Base-by-base conservation (phyloP, 2,797 vertebrate species). In the Pangasius mekongensis region DNA sequence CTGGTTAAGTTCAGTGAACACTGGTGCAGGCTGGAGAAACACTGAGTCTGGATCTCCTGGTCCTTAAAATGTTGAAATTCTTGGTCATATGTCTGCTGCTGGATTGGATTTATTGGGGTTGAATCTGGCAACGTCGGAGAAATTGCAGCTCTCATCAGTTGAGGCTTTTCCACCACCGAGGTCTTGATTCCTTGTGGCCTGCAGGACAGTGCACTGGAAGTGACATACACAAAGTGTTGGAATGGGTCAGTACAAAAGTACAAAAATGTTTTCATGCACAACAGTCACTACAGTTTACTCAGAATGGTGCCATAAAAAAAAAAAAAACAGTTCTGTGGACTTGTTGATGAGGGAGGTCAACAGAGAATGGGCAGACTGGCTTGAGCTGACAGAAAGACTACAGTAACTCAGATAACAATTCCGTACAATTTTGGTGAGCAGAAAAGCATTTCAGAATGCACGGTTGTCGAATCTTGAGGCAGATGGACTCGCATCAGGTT, bases 151-250 rank as follows among this genome's bases (percentile, higher is more conserved):
- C 73, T 91, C 89, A 93, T 91, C 84, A 90, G 54, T 58, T 14
- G 62, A 52, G 92, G 91, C 64, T 86, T 91, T 76, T 91, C 86
- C 74, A 93, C 91, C 43, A 88, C 18, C 0, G 83, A 89, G 0
- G 88, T 91, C 87, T 90, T 84, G 85, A 90, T 71, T 62, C 88
- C 89, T 86, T 92, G 92, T n/a, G 91, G 90, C 66, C 82, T 89
- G 64, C 90, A 80, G 78, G 76, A 90, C 76, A 89, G 80, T 58
- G 66, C 86, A 66, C 91, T 92, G 87, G 52, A 82, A 89, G 20
- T 91, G 54, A 90, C 52, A 90, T 30, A 73, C 27, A 82, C 83
- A 87, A 30, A 89, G 76, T 52, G 58, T 36, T 81, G 86, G 86
- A 18, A 89, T 36, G 60, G 64, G 86, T 36, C 90, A 47, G 74